Percentiles rank a stretch among this genome's conserved stretches.
Evolutionary conservation across 2,113 vertebrate genomes (phyloP).

Genomic region (Myiagra hebetior): DNA sequence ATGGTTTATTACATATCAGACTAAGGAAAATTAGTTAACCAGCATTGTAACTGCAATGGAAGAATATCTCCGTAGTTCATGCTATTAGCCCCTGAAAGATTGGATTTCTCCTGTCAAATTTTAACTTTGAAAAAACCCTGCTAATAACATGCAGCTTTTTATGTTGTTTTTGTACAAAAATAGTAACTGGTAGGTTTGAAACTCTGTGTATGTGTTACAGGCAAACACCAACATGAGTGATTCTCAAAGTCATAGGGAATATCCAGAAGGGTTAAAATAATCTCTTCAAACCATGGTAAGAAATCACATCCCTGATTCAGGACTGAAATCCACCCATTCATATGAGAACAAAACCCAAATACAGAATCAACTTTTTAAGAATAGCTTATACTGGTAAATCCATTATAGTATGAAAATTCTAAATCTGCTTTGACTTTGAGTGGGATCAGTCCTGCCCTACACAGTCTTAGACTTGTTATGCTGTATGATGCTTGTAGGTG

Average conservation of each 20-base stretch:
- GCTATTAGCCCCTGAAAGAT: background rate
- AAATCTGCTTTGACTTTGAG: background rate
- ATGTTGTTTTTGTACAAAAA: background rate
- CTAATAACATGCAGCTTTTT: background rate
- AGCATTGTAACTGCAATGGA: background rate
- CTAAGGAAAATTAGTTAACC: background rate
- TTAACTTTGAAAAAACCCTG: background rate
- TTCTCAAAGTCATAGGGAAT: background rate
- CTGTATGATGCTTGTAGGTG: background rate
- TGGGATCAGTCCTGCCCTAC: background rate
- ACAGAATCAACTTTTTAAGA: background rate
- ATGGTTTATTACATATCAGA: background rate
- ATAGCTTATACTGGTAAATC: background rate
- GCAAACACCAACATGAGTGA: background rate
- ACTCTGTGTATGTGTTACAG: background rate
- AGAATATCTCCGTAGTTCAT: rapidly evolving
- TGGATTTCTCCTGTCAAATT: background rate
- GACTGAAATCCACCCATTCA: background rate
- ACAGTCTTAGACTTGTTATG: background rate
- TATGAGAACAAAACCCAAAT: background rate
- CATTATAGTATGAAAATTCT: background rate
- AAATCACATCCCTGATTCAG: background rate
- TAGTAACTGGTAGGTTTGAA: background rate
- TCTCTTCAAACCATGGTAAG: background rate
- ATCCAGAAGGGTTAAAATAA: background rate